phyloP scores from a whole-genome alignment of 2,797 vertebrate species.

The Tachyglossus aculeatus region DNA sequence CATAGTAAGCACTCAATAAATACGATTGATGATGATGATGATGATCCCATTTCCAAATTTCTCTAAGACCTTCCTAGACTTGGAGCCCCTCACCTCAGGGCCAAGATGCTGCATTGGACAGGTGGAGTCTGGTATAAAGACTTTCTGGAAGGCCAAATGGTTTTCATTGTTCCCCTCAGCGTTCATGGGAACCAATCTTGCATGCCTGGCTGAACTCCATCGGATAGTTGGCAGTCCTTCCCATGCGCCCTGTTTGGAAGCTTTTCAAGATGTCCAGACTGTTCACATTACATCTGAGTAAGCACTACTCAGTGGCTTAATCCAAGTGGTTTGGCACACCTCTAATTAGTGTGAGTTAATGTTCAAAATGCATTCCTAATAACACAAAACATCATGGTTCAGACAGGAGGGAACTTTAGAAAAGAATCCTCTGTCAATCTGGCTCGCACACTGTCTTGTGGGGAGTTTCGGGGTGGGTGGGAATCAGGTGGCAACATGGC shows the following conservation, averaged over 20 bases:
- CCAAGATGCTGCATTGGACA: too few species aligned
- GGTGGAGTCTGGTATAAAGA: conserved; percentile 57
- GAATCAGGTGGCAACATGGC: background rate
- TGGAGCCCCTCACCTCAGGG: too few species aligned
- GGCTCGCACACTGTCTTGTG: background rate
- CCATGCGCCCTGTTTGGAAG: conserved; percentile 70
- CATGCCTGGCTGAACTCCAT: conserved; percentile 67
- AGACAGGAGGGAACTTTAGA: background rate
- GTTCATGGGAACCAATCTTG: conserved; percentile 70
- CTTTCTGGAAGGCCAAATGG: conserved; percentile 66
- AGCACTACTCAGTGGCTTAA: conserved; percentile 69
- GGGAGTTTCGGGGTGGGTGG: background rate
- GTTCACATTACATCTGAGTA: conserved; percentile 73
- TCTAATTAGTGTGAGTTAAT: conserved; percentile 70
- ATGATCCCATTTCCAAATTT: too few species aligned
- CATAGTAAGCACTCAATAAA: too few species aligned
- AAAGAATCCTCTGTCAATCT: background rate
- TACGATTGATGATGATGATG: too few species aligned
- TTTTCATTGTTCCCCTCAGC: conserved; percentile 75
- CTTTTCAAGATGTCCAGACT: conserved; percentile 75
- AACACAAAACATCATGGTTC: conserved; percentile 35
- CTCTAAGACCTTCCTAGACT: too few species aligned
- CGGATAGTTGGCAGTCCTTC: conserved; percentile 73
- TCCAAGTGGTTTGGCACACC: conserved; percentile 67
- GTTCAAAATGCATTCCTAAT: conserved; percentile 56